A percentile compares a stretch with the other conserved stretches of the same genome.
Evolutionary conservation across 2,113 vertebrate genomes (phyloP).

Genomic region (Picathartes gymnocephalus): DNA sequence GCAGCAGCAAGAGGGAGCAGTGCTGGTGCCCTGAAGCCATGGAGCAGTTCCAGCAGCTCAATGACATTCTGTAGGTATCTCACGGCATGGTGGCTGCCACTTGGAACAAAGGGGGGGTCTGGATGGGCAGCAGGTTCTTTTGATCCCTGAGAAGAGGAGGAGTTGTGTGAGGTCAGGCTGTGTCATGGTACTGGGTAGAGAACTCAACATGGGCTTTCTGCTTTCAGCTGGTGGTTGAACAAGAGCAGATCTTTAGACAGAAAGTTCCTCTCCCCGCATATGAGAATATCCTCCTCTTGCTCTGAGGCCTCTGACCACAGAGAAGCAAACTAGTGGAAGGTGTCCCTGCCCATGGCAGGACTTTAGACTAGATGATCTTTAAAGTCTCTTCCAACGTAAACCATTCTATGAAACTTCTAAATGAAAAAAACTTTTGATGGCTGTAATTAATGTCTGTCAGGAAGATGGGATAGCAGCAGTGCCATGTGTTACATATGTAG

Average conservation of each 20-base stretch:
- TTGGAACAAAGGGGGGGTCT: rapidly evolving
- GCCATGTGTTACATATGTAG: rapidly evolving
- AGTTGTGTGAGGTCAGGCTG: background rate
- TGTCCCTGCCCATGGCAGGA: background rate
- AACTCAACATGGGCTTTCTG: background rate
- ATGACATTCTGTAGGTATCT: conserved; percentile 84
- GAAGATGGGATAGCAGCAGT: background rate
- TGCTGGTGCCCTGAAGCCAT: conserved; percentile 91
- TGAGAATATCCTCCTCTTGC: background rate
- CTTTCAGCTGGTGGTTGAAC: background rate
- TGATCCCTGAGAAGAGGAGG: background rate
- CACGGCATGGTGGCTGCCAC: rapidly evolving
- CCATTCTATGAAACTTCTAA: background rate
- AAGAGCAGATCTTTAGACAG: background rate
- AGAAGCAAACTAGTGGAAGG: background rate
- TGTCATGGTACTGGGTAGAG: rapidly evolving
- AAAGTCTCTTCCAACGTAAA: background rate
- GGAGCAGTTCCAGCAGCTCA: conserved; percentile 87
- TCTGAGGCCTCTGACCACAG: background rate
- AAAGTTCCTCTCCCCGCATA: background rate
- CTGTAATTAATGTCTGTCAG: background rate
- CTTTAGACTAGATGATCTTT: background rate
- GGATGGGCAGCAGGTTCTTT: background rate
- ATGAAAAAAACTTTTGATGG: background rate
- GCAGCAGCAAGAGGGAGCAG: conserved; percentile 67